Percentiles rank a stretch among this genome's conserved stretches.
These are phyloP conservation scores for Lethrus apterus DNA, from an alignment of 1,140 invertebrate genomes.

Conservation along the genomic window DNA sequence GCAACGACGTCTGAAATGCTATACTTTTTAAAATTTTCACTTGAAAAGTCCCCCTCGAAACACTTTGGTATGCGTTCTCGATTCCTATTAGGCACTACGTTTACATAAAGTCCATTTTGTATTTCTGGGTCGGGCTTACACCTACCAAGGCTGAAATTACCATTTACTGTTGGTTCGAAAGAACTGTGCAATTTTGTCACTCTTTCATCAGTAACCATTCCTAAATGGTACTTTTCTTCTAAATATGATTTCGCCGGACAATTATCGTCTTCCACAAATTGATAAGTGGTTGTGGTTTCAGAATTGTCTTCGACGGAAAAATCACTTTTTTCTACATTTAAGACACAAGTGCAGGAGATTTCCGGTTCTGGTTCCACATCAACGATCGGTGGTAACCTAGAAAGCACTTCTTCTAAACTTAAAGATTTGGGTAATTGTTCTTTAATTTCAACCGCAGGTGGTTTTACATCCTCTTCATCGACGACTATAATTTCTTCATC, in stretches of 20 bases:
- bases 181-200: conserved; percentile 25
- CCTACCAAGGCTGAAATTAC: conserved; percentile 29
- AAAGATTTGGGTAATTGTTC: conserved; percentile 18
- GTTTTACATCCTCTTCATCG: conserved; percentile 5
- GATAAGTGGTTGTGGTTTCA: conserved; percentile 3
- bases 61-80: conserved; percentile 31
- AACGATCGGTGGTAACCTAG: conserved; percentile 35
- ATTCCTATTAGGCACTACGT: conserved; percentile 41
- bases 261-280: conserved; percentile 27
- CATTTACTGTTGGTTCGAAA: conserved; percentile 33
- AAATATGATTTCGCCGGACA: conserved; percentile 32
- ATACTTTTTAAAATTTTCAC: conserved; percentile 39
- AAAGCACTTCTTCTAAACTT: conserved; percentile 33
- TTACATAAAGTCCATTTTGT: conserved; percentile 30
- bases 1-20: conserved; percentile 34
- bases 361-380: too few relatives aligned
- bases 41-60: conserved; percentile 22
- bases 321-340: conserved; percentile 29
- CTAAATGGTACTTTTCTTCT: conserved; percentile 28
- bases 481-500: conserved; percentile 28
- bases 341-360: conserved; percentile 25
- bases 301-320: conserved; percentile 8
- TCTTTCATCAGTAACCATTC: conserved; percentile 20
- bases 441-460: not conserved
- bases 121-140: conserved; percentile 14